A percentile compares a stretch with the other conserved stretches of the same genome.
phyloP scores from a whole-genome alignment of 2,113 vertebrate genomes.

The Guaruba guarouba region DNA sequence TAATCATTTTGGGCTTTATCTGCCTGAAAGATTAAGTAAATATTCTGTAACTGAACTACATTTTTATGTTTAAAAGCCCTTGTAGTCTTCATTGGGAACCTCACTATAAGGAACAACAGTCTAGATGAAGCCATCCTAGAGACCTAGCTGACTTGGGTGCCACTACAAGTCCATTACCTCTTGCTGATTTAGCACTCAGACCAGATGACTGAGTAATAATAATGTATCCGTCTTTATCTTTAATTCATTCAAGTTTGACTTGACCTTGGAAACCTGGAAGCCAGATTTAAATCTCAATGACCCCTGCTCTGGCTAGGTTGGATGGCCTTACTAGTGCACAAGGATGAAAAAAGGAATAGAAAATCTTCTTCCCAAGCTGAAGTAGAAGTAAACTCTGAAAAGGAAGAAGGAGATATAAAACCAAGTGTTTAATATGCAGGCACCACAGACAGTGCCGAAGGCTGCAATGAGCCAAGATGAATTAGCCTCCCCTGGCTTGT shows the following conservation, averaged over 20 bases:
- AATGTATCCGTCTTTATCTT: not conserved
- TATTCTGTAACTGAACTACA: not conserved
- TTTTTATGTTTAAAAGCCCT: not conserved
- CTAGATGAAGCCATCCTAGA: not conserved
- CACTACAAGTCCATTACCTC: not conserved
- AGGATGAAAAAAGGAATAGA: not conserved
- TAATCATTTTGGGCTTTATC: not conserved
- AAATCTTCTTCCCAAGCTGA: not conserved
- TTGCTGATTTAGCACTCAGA: not conserved
- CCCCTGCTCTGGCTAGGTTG: not conserved
- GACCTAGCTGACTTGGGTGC: not conserved
- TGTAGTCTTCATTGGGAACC: not conserved
- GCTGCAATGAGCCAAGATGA: constrained; percentile 14
- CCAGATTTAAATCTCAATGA: not conserved
- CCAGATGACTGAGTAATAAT: not conserved
- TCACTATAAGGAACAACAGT: not conserved
- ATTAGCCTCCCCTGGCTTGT: constrained; percentile 5
- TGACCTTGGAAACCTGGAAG: not conserved
- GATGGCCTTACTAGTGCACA: not conserved
- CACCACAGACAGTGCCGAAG: constrained; percentile 19
- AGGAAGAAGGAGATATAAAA: not conserved
- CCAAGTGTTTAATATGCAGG: constrained; percentile 12
- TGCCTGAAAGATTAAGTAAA: not conserved
- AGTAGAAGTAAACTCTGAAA: not conserved
- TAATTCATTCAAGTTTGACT: not conserved